Conservation (phyloP, 2,888 invertebrate species). For the Seira musarum region DNA sequence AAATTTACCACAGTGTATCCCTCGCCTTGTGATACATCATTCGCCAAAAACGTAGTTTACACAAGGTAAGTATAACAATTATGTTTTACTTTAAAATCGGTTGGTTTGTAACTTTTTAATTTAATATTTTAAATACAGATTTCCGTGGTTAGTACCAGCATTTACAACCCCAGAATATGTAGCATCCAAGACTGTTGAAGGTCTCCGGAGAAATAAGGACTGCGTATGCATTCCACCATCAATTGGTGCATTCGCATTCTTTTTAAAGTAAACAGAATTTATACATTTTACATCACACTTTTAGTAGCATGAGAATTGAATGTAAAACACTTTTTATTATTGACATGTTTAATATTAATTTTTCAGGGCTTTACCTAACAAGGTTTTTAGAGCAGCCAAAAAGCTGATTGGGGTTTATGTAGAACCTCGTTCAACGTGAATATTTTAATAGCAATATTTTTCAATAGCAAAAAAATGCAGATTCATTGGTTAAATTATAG, state of each 20-base stretch:
- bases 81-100: too few relatives aligned
- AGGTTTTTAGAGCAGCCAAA: conserved; percentile 32
- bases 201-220: conserved; percentile 78
- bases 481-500: too few relatives aligned
- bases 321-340: too few relatives aligned
- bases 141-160: conserved; percentile 56
- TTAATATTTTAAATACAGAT: conserved; percentile 28
- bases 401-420: conserved; percentile 41
- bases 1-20: conserved; percentile 89
- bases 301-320: too few relatives aligned
- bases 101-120: neutral
- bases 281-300: neutral
- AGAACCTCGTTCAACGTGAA: conserved; percentile 36
- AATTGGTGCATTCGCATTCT: conserved; percentile 70
- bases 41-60: conserved; percentile 55
- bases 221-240: conserved; percentile 79
- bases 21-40: conserved; percentile 73
- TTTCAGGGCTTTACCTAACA: conserved; percentile 38
- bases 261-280: conserved; percentile 34
- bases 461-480: too few relatives aligned
- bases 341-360: too few relatives aligned
- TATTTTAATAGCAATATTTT: neutral
- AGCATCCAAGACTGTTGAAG: conserved; percentile 77
- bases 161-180: conserved; percentile 77
- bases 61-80: conserved; percentile 45